Conservation (phyloP, 2,797 vertebrate genomes). For the Cetoscarus ocellatus region DNA sequence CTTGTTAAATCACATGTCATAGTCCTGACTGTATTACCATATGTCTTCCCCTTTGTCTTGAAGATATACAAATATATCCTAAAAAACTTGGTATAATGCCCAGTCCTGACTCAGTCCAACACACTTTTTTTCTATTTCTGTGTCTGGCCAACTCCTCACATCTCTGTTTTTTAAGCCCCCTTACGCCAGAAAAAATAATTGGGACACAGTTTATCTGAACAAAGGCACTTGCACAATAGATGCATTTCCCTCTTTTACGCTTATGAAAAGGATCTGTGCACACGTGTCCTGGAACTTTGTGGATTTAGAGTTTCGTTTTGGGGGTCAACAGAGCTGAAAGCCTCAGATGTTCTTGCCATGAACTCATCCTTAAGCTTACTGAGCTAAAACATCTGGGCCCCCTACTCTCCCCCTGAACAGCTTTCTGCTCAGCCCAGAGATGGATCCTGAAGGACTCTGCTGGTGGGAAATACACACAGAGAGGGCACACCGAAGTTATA, state of each 20-base stretch:
- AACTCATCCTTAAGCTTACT: slow-evolving; percentile 70
- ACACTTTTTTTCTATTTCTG: slow-evolving; percentile 56
- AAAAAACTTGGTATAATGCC: no score
- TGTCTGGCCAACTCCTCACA: slow-evolving; percentile 37
- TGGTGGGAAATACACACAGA: slow-evolving; percentile 25
- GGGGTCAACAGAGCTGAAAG: slow-evolving; percentile 58
- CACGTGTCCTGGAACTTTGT: slow-evolving; percentile 39
- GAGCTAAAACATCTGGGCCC: slow-evolving; percentile 76
- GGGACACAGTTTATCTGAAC: slow-evolving; percentile 50
- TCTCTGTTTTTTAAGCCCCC: slow-evolving; percentile 31
- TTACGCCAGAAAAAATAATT: slow-evolving; percentile 43
- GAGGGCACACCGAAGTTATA: background rate
- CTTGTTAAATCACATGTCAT: no score
- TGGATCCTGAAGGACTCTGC: slow-evolving; percentile 48
- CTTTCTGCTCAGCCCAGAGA: slow-evolving; percentile 50
- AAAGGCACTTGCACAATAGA: slow-evolving; percentile 40
- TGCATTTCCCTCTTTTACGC: slow-evolving; percentile 30
- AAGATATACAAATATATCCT: no score
- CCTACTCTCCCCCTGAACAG: slow-evolving; percentile 49
- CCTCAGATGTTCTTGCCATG: slow-evolving; percentile 73
- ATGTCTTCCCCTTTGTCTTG: no score
- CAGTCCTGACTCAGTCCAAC: slow-evolving; percentile 12
- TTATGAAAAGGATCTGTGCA: slow-evolving; percentile 40
- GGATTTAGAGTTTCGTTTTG: slow-evolving; percentile 61
- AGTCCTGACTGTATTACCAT: no score